phyloP scores from a whole-genome alignment of 2,888 invertebrate species.

The Portevinia maculata region DNA sequence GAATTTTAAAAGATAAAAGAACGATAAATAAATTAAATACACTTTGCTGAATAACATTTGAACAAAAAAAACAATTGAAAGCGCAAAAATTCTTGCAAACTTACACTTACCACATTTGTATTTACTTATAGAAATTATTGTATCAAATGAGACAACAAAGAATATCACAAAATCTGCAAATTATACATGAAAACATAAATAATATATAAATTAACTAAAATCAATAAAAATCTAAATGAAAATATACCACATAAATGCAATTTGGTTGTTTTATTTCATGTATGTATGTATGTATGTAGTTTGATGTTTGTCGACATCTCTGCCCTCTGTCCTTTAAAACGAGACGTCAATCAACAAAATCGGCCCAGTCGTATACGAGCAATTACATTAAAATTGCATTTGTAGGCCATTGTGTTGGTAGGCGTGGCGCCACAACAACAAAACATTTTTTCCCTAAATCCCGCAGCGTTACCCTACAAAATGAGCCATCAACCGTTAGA shows the following conservation, averaged over 20 bases:
- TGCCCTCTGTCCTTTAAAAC: neutral
- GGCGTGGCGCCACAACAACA: too few relatives aligned
- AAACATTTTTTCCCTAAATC: too few relatives aligned
- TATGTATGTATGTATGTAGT: neutral
- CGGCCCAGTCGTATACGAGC: neutral
- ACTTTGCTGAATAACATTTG: slow-evolving; percentile 59
- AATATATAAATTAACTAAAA: slow-evolving; percentile 31
- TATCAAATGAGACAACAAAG: slow-evolving; percentile 23
- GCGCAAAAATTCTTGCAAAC: slow-evolving; percentile 12
- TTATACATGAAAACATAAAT: slow-evolving; percentile 62
- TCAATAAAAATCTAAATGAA: slow-evolving; percentile 56
- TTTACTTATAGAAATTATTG: slow-evolving; percentile 43
- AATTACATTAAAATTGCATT: too few relatives aligned
- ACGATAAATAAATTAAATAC: slow-evolving; percentile 33
- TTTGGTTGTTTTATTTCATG: neutral
- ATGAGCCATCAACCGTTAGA: too few relatives aligned
- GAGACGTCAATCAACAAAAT: neutral
- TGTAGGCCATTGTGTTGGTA: too few relatives aligned
- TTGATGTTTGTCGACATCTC: neutral
- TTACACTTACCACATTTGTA: slow-evolving; percentile 27
- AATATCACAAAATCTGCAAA: slow-evolving; percentile 52
- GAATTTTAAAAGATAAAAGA: slow-evolving; percentile 46
- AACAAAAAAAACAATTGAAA: slow-evolving; percentile 20
- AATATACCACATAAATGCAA: slow-evolving; percentile 56
- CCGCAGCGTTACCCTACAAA: too few relatives aligned